Base-by-base conservation (phyloP, 1,140 invertebrate genomes). In the Eumaeus atala region DNA sequence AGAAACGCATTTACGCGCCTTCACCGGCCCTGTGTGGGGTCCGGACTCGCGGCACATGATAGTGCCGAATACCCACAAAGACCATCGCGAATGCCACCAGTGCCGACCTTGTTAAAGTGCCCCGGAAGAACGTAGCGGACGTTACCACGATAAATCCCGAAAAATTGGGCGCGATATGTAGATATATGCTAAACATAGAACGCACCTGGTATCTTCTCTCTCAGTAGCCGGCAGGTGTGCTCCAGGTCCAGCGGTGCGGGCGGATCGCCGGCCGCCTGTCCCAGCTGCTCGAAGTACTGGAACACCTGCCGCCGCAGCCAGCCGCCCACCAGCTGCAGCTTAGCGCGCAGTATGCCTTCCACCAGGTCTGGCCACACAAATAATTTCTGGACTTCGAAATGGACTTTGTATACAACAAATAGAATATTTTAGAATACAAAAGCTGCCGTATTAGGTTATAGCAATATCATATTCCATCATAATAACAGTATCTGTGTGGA, bases 131-230 rank as follows among this genome's bases (percentile, higher is more conserved):
- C n/a, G 12, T n/a, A 38, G 4, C 3, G 11, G 4, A 7, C 9
- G 36, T 38, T n/a, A 38, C 5, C 34, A 35, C 9, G 9, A 35
- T 35, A 35, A 9, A 9, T 35, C 34, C 5, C 5, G 16, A 38
- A 38, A 2, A 3, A n/a, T 38, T 11, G 11, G 5, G 12, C 11
- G 11, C 11, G 10, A 38, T 3, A 9, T 5, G 12, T n/a, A 10
- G 12, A 12, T n/a, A n/a, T 11, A 11, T 38, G 36, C 5, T 36
- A 14, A 40, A 44, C 1, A 35, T 7, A 59, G 35, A 14, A 48
- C 16, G 38, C 53, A 87, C 82, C 70, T 38, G 79, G 79, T 17
- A 80, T 62, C 10, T 62, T 70, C 1, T 77, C 57, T 37, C 82
- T 38, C 7, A 87, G 18, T 5, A 70, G 59, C 14, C 55, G 58